These are phyloP conservation scores for Caerostris extrusa DNA, from an alignment of 1,140 invertebrate species.

Conservation along the genomic window DNA sequence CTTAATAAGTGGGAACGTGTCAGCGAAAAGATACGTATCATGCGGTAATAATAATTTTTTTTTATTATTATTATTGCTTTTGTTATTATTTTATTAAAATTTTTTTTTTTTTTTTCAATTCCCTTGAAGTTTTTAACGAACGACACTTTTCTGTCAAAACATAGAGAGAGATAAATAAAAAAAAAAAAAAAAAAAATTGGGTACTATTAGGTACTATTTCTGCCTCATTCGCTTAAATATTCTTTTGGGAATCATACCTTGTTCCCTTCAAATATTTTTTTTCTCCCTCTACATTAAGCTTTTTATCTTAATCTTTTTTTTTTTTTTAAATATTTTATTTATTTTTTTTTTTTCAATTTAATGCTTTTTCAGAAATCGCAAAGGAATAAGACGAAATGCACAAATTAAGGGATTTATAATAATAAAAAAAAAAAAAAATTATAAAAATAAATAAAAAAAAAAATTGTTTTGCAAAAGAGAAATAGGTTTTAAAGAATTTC, in stretches of 20 bases:
- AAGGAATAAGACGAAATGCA: background rate
- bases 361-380: background rate
- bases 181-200: background rate
- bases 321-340: background rate
- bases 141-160: background rate
- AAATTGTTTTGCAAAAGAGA: background rate
- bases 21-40: constrained; percentile 25
- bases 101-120: constrained; percentile 13
- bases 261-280: background rate
- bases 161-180: background rate
- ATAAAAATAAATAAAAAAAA: background rate
- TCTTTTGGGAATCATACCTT: constrained; percentile 38
- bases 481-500: constrained; percentile 45
- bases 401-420: constrained; percentile 33
- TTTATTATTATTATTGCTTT: background rate
- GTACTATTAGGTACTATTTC: constrained; percentile 55
- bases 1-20: constrained; percentile 62
- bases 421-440: background rate
- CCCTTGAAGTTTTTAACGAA: constrained; percentile 28
- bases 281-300: background rate
- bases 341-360: background rate
- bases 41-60: background rate
- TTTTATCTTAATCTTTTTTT: constrained; percentile 33
- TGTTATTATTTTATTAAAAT: background rate
- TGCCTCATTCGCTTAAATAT: constrained; percentile 65